phyloP scores from a whole-genome alignment of 2,888 invertebrate genomes.

The Campoplex capitator region DNA sequence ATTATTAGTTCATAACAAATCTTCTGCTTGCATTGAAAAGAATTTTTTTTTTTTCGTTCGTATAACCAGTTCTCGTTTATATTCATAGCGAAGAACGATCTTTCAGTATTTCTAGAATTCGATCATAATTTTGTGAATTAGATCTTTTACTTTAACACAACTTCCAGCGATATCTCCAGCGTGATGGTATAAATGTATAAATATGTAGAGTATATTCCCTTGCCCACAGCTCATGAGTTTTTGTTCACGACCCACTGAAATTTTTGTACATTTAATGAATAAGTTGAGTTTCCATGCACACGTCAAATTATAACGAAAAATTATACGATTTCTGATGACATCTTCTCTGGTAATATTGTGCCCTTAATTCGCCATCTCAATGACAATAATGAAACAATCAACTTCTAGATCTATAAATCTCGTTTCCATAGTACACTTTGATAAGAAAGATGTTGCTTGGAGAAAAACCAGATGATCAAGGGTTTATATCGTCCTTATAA shows the following conservation, averaged over 20 bases:
- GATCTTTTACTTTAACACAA: background rate
- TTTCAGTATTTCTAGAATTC: background rate
- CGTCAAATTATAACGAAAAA: constrained; percentile 4
- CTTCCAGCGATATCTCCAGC: background rate
- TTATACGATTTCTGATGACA: constrained; percentile 40
- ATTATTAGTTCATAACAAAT: background rate
- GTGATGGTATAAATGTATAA: background rate
- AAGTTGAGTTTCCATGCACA: constrained; percentile 24
- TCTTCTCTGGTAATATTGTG: background rate
- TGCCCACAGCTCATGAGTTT: background rate
- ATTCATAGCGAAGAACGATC: background rate
- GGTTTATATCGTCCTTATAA: background rate
- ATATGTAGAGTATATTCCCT: background rate
- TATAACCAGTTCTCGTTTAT: background rate
- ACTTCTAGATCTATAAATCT: background rate
- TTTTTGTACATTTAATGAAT: background rate
- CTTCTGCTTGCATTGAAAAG: background rate
- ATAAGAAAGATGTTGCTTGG: constrained; percentile 9
- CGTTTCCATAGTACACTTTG: background rate
- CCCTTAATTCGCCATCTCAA: constrained; percentile 3
- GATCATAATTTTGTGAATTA: background rate
- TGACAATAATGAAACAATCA: constrained; percentile 26
- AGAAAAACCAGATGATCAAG: background rate
- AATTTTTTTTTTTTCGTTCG: background rate
- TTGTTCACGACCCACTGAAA: background rate